phyloP scores from a whole-genome alignment of 2,113 vertebrate genomes.

The Heloderma charlesbogerti region DNA sequence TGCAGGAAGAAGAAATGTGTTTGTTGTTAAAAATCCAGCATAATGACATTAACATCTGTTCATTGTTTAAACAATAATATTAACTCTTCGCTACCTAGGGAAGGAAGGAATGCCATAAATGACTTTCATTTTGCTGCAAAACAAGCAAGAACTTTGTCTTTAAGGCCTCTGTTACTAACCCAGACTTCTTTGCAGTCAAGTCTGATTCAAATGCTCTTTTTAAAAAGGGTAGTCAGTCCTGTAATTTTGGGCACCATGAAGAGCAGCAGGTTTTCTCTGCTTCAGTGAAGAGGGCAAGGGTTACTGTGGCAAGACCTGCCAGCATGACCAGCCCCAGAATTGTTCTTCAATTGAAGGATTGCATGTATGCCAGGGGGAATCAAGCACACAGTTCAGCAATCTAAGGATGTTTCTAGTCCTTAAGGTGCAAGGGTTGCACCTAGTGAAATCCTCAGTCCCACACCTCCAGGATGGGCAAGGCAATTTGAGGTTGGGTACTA shows the following conservation, averaged over 20 bases:
- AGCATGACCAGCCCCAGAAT: too few relatives aligned
- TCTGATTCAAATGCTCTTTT: neutral
- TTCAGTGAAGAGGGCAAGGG: neutral
- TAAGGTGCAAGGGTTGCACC: too few relatives aligned
- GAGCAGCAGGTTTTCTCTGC: neutral
- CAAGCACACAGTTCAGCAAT: too few relatives aligned
- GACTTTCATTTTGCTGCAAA: slow-evolving; percentile 43
- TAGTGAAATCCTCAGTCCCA: neutral
- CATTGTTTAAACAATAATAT: slow-evolving; percentile 70
- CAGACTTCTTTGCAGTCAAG: neutral
- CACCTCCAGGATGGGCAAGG: neutral
- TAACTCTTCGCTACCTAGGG: slow-evolving; percentile 65
- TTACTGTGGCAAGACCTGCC: neutral
- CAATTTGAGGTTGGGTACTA: neutral
- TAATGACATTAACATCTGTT: slow-evolving; percentile 71
- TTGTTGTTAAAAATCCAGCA: slow-evolving; percentile 62
- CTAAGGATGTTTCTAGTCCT: too few relatives aligned
- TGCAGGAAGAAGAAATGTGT: slow-evolving; percentile 54
- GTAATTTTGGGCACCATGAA: neutral
- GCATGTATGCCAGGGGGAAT: too few relatives aligned
- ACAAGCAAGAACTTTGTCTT: neutral
- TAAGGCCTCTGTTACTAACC: slow-evolving; percentile 22
- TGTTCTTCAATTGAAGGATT: too few relatives aligned
- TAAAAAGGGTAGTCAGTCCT: slow-evolving; percentile 4
- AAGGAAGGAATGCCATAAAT: slow-evolving; percentile 49